Evolutionary conservation across 2,888 invertebrate species (phyloP), one percentile per base, ranked within the genome.

Genomic region (Quadriops clusia): DNA sequence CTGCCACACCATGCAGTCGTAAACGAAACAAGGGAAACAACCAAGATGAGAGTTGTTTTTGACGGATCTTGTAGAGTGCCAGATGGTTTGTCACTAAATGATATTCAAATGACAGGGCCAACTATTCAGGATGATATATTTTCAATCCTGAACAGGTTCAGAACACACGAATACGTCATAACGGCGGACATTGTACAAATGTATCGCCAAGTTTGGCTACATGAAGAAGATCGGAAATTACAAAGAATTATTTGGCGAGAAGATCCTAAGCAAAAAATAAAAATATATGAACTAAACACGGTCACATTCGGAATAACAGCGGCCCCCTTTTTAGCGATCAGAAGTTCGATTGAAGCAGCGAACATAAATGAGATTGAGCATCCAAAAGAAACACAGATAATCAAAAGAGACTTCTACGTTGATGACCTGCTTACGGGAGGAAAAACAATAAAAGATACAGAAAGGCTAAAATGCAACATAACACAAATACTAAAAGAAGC

Each of bases 1-100:
- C 28, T 53, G 13, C 49, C 49, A 12, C 49, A 51, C 36, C 47
- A 46, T 30, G 32, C 39, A 3, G 46, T 52, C 5, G 20, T 43
- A 3, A 44, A 42, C 18, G 38, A 36, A 4, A 24, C 30, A 5
- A 46, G 45, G 28, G 44, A 39, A 4, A 36, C 35, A 3, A 32
- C 26, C 3, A 44, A 44, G 26, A 20, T 49, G 13, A 33, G 49
- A 17, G 42, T 48, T 3, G 51, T 53, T 3, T 52, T 47, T 34
- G 45, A 53, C 30, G 50, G 40, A 10, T 45, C 45, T 3, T 36
- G 39, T 14, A 38, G 36, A 13, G 23, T 45, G 7, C 11, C 35
- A 5, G 29, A 34, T 2, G 44, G 45, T 3, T 10, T 42, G 2
- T 41, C 45, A 7, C 17, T 51, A 4, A 55, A 53, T 32, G 44